Base-by-base conservation (phyloP, 2,113 vertebrate genomes). In the Cololabis saira region DNA sequence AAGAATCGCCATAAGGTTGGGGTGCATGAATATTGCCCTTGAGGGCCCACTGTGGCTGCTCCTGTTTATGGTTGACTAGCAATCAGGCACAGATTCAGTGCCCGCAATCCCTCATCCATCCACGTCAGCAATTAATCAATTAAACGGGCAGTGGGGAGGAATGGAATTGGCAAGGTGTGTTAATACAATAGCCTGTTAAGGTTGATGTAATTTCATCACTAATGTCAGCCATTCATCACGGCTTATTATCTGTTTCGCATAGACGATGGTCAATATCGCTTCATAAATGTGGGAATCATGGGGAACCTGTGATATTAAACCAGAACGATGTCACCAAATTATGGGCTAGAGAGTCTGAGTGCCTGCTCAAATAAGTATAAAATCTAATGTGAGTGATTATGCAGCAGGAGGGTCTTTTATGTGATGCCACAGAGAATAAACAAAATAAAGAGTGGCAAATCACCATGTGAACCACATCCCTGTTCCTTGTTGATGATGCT, bases 91-190 rank as follows among this genome's bases (percentile, higher is more conserved):
- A 78, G 67, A 86, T 86, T 86, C 86, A 80, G 81, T 76, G 77
- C 84, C 84, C 59, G 40, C 85, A 85, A 80, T 75, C 80, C 88
- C 82, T 85, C 82, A 90, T 92, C 88, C 80, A 91, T 87, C 85
- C 74, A 83, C 52, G 85, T 88, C 84, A 78, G 82, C 85, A 87
- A 92, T 90, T 84, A 89, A 92, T 92, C 90, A 92, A 92, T 91
- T 89, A 90, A 89, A 89, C 63, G 61, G 85, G 79, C 80, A 52
- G 77, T 3, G 53, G 85, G 81, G 74, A 77, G 83, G 78, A 80
- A 75, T 37, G 76, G 71, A 76, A 82, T 73, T 24, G 72, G 81
- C 78, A 80, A 86, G 87, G 87, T 89, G 87, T 89, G 89, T 85
- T 86, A 87, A 89, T 87, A 89, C 82, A 87, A 88, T 88, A 69